Conservation (phyloP, 2,888 invertebrate genomes). For the Rhingia rostrata region DNA sequence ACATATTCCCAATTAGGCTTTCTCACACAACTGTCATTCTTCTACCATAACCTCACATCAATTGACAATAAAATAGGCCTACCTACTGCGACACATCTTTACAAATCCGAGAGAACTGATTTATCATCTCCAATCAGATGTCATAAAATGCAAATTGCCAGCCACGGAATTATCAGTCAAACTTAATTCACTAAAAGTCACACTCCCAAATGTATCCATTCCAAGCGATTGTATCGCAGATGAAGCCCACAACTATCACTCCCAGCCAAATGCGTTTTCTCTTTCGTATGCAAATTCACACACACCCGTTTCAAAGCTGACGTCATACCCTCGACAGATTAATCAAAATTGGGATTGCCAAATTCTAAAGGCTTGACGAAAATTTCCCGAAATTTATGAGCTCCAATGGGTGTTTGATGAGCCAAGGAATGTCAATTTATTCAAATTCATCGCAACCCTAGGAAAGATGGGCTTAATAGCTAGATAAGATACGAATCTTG, state of each 20-base stretch:
- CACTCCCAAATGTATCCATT: slow-evolving; percentile 37
- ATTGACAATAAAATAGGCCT: too few relatives aligned
- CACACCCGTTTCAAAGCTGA: slow-evolving; percentile 1
- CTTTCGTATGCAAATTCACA: slow-evolving; percentile 26
- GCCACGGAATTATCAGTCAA: slow-evolving; percentile 37
- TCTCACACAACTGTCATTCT: too few relatives aligned
- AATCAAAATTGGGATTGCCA: slow-evolving; percentile 47
- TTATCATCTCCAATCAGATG: slow-evolving; percentile 34
- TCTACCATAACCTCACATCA: too few relatives aligned
- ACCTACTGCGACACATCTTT: too few relatives aligned
- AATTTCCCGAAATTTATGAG: slow-evolving; percentile 22
- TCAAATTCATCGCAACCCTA: not conserved
- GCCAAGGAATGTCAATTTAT: slow-evolving; percentile 20
- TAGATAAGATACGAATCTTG: not conserved
- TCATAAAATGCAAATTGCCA: slow-evolving; percentile 44
- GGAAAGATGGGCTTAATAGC: not conserved
- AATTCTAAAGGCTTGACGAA: slow-evolving; percentile 35
- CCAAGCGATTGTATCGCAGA: slow-evolving; percentile 26
- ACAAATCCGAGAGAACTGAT: slow-evolving; percentile 18
- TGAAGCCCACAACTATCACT: slow-evolving; percentile 16
- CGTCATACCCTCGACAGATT: slow-evolving; percentile 22
- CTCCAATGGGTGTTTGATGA: slow-evolving; percentile 11
- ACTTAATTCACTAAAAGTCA: slow-evolving; percentile 39
- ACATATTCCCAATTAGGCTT: too few relatives aligned
- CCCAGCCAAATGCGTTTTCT: slow-evolving; percentile 39